phyloP scores from a whole-genome alignment of 2,797 vertebrate species.

The Cetoscarus ocellatus region DNA sequence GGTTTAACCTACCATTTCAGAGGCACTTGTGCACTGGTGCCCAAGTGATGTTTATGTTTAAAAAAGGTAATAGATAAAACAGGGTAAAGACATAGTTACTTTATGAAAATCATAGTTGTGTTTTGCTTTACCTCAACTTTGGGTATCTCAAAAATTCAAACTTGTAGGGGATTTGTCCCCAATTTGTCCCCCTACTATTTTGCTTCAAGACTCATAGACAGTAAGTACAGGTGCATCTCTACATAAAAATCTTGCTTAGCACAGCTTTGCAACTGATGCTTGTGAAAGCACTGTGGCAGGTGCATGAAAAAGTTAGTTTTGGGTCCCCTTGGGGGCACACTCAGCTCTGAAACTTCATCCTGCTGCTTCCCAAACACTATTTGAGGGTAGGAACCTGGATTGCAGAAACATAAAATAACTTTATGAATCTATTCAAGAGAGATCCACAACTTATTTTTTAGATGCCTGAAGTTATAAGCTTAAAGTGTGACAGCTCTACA shows the following conservation, averaged over 20 bases:
- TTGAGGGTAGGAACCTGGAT: slow-evolving; percentile 16
- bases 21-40: no score
- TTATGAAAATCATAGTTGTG: no score
- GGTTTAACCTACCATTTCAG: no score
- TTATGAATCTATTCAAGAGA: neutral
- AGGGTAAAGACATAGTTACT: no score
- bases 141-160: no score
- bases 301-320: slow-evolving; percentile 6
- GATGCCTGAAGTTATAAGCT: slow-evolving; percentile 24
- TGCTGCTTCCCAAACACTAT: slow-evolving; percentile 30
- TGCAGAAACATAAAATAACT: slow-evolving; percentile 24
- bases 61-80: no score
- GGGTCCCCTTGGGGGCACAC: slow-evolving; percentile 8
- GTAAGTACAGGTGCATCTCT: slow-evolving; percentile 10
- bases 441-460: slow-evolving; percentile 10
- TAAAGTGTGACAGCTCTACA: slow-evolving; percentile 22
- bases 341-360: slow-evolving; percentile 16
- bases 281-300: slow-evolving; percentile 32
- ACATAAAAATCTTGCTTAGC: slow-evolving; percentile 17
- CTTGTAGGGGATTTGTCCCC: no score
- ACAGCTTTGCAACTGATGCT: slow-evolving; percentile 27
- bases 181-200: neutral
- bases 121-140: no score
- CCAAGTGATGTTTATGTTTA: no score
- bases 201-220: neutral